Percentiles rank a stretch among this genome's conserved stretches.
These are phyloP conservation scores for Fissipunctia ypsillon DNA, from an alignment of 2,888 invertebrate genomes.

Conservation along the genomic window DNA sequence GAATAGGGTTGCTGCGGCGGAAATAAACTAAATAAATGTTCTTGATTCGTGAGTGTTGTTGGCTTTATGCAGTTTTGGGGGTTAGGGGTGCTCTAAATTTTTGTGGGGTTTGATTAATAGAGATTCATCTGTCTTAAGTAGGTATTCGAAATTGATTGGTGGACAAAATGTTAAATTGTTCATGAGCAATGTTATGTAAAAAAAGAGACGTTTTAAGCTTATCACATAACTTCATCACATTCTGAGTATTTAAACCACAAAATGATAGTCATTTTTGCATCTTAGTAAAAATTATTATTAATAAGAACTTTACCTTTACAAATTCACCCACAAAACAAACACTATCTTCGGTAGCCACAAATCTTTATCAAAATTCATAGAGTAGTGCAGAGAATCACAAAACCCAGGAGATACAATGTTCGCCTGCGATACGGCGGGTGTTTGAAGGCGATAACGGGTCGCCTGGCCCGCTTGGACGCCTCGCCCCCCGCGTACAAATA, in stretches of 20 bases:
- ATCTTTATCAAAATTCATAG: slow-evolving; percentile 70
- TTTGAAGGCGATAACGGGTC: slow-evolving; percentile 77
- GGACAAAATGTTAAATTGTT: too few relatives aligned
- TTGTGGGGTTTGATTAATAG: slow-evolving; percentile 3
- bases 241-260: too few relatives aligned
- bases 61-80: slow-evolving; percentile 38
- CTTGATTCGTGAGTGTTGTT: slow-evolving; percentile 49
- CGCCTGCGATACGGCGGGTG: slow-evolving; percentile 77
- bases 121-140: slow-evolving; percentile 2
- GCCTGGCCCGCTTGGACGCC: slow-evolving; percentile 65
- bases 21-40: slow-evolving; percentile 63
- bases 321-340: slow-evolving; percentile 16
- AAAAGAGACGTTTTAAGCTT: too few relatives aligned
- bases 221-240: too few relatives aligned
- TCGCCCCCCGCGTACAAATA: slow-evolving; percentile 45
- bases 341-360: slow-evolving; percentile 51
- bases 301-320: neutral
- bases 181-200: too few relatives aligned
- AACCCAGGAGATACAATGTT: slow-evolving; percentile 76
- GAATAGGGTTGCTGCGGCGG: slow-evolving; percentile 53
- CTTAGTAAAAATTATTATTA: neutral
- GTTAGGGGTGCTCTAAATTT: slow-evolving; percentile 17
- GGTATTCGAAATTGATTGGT: neutral
- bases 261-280: too few relatives aligned
- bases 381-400: slow-evolving; percentile 67